These are phyloP conservation scores for Apostichopus californicus DNA, from an alignment of 35 echinoderm and acorn worm genomes.

Conservation along the genomic window DNA sequence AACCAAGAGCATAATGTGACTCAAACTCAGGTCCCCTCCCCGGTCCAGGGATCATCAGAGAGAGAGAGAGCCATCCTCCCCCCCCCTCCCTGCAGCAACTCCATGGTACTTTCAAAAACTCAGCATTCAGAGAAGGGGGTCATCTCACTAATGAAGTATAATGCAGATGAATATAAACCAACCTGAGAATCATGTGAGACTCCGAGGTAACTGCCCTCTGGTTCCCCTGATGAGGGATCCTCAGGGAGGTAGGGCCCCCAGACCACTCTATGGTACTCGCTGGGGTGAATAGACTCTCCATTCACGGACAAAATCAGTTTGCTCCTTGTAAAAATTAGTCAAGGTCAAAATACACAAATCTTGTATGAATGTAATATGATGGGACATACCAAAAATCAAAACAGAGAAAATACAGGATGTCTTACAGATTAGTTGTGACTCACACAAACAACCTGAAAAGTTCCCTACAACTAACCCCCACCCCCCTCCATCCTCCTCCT, in stretches of 20 bases:
- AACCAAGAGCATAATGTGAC: too few species aligned
- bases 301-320: conserved; percentile 52
- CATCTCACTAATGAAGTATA: background rate
- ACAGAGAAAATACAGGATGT: too few species aligned
- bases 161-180: background rate
- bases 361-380: too few species aligned
- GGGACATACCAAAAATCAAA: too few species aligned
- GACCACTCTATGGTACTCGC: conserved; percentile 83
- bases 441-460: too few species aligned
- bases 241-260: conserved; percentile 93
- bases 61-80: too few species aligned
- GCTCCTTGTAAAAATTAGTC: conserved; percentile 29
- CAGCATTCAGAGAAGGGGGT: background rate
- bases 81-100: too few species aligned
- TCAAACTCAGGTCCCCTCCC: too few species aligned
- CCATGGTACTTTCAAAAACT: background rate
- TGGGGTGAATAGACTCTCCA: conserved; percentile 13
- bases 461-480: background rate
- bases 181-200: conserved; percentile 45
- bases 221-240: conserved; percentile 60
- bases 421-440: too few species aligned
- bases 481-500: background rate
- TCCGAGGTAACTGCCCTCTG: conserved; percentile 71
- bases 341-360: background rate
- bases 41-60: too few species aligned